These are phyloP conservation scores for Periophthalmodon schlosseri DNA, from an alignment of 2,113 vertebrate species.

Conservation along the genomic window DNA sequence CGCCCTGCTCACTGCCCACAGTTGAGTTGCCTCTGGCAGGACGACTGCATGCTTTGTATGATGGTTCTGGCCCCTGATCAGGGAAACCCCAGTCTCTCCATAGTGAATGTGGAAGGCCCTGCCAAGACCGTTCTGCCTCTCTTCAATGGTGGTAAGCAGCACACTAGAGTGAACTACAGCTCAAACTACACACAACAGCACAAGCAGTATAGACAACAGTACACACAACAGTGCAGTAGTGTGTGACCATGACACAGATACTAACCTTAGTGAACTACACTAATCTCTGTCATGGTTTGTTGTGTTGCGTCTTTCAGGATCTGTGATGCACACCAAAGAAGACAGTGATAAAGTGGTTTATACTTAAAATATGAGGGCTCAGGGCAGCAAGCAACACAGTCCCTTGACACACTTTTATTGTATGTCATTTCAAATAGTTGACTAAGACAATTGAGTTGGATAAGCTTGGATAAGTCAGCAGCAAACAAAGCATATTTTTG, in stretches of 20 bases:
- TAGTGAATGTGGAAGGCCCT: slow-evolving; percentile 65
- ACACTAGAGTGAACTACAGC: slow-evolving; percentile 26
- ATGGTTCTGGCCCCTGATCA: slow-evolving; percentile 73
- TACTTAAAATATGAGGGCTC: slow-evolving; percentile 30
- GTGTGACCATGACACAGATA: slow-evolving; percentile 65
- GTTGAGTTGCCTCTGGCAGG: slow-evolving; percentile 75
- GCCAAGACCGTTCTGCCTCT: slow-evolving; percentile 72
- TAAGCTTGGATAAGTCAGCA: background rate
- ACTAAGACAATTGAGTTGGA: background rate
- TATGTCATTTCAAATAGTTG: background rate
- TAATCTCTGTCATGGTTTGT: slow-evolving; percentile 55
- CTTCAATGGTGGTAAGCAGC: slow-evolving; percentile 66
- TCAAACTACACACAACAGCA: background rate
- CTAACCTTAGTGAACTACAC: slow-evolving; percentile 43
- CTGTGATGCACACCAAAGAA: slow-evolving; percentile 38
- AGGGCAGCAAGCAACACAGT: slow-evolving; percentile 32
- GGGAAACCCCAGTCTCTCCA: slow-evolving; percentile 79
- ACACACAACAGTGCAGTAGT: slow-evolving; percentile 47
- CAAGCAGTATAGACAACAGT: slow-evolving; percentile 26
- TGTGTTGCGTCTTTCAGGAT: slow-evolving; percentile 55
- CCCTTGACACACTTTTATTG: slow-evolving; percentile 51
- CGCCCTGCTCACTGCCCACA: slow-evolving; percentile 71
- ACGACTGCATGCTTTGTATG: slow-evolving; percentile 74
- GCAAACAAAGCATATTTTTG: background rate
- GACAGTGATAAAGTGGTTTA: slow-evolving; percentile 38